These are phyloP conservation scores for Hemichromis elongatus DNA, from an alignment of 2,113 vertebrate species.

Conservation along the genomic window DNA sequence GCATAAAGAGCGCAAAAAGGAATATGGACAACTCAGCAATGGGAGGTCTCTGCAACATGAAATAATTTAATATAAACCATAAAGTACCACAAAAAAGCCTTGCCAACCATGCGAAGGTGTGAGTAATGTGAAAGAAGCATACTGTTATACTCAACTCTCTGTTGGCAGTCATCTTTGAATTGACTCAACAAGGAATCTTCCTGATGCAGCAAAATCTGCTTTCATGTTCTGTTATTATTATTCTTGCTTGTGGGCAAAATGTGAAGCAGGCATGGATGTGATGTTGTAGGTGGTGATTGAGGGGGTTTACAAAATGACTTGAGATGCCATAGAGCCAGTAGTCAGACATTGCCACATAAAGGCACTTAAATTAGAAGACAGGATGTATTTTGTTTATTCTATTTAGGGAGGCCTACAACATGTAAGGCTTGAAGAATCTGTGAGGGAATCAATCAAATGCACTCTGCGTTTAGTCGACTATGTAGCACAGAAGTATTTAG, in stretches of 20 bases:
- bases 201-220: slow-evolving; percentile 18
- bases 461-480: neutral
- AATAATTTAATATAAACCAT: neutral
- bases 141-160: neutral
- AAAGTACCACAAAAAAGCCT: neutral
- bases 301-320: neutral
- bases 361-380: neutral
- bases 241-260: slow-evolving; percentile 7
- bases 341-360: slow-evolving; percentile 21
- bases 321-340: neutral
- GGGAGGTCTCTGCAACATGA: neutral
- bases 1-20: slow-evolving; percentile 15
- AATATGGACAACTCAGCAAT: neutral
- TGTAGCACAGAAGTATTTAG: neutral
- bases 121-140: neutral
- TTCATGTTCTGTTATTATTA: neutral
- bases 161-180: neutral
- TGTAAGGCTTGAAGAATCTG: neutral
- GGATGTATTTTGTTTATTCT: neutral
- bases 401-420: neutral
- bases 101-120: neutral
- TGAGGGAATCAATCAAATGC: neutral
- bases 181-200: slow-evolving; percentile 11
- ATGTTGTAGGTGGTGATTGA: neutral
- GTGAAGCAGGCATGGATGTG: neutral